Base-by-base conservation (phyloP, 2,888 invertebrate species). In the Brachyopa scutellaris region DNA sequence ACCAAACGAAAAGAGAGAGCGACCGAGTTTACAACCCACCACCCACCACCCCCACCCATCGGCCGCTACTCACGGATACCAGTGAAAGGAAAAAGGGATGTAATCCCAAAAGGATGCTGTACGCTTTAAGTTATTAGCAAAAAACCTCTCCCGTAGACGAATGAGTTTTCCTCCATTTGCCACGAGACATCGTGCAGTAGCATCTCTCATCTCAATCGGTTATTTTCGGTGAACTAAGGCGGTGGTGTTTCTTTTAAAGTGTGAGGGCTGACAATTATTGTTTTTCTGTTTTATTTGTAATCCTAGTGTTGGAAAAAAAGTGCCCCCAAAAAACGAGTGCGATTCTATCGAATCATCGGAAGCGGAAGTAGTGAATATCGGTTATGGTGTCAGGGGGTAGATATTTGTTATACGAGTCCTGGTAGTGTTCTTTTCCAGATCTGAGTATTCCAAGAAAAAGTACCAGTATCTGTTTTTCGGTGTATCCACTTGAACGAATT, bases 21-120 rank as follows among this genome's bases (percentile, higher is more conserved):
- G 36, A 57, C 72, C 66, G 55, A 76, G 64, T 82, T 72, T 66
- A 77, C 72, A 82, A 49, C 47, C 33, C 49, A 66, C 67, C 57
- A 21, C 38, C 42, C 70, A 31, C 19, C 23, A 26, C 31, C 45
- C 29, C 17, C 23, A 13, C 13, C 40, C 45, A 19, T 26, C 66
- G 42, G 40, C 57, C 64, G 3, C 21, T 15, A 53, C 49, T 38
- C 74, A 49, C 61, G 82, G 76, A 82, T 82, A 77, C 53, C 77
- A 77, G 76, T 61, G 59, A 82, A 82, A 73, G 61, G 72, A 62
- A 76, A 74, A 82, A 70, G 49, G 76, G 76, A 77, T 82, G 82
- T 82, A 82, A 77, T 82, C 82, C 82, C 61, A 77, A 82, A 77
- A 70, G 82, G 82, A 82, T 82, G 82, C 77, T 82, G 40, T 77